Evolutionary conservation across 1,140 invertebrate species (phyloP), one percentile per base, ranked within the genome.

Genomic region (Aphelenchoides fujianensis): DNA sequence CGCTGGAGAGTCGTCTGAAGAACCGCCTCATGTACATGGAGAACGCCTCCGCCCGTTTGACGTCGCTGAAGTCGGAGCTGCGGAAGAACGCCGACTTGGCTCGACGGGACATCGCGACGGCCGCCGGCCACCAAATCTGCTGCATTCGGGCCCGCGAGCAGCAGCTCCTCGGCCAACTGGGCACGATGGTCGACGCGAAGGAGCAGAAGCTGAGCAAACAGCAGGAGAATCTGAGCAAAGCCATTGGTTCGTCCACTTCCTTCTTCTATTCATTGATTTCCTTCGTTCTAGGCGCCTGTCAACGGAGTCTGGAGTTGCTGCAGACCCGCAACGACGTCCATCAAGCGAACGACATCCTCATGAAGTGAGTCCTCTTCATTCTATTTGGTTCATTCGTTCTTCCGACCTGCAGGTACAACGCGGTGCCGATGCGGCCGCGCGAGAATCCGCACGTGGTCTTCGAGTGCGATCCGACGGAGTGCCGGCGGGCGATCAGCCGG

Each of bases 221-320:
- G 31, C 63, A 66, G 7, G 27, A 66, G n/a, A 12, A 36, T 2
- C 53, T 66, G 63, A 32, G 16, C 31, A 35, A 66, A 66, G 63
- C 63, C 23, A 66, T 66, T 12, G 63, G 63, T 66, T 36, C n/a
- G 63, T 59, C 41, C 12, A 19, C n/a, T n/a, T 61, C 59, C 31
- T n/a, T n/a, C n/a, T n/a, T n/a, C n/a, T n/a, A n/a, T n/a, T n/a
- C n/a, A n/a, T n/a, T n/a, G n/a, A 35, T 19, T 36, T 66, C 1
- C 1, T n/a, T 30, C n/a, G 0, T 61, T 61, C 37, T 61, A 61
- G 63, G 27, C n/a, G 32, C 63, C 53, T 66, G 32, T 31, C 27
- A 66, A 36, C 31, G 31, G 23, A 35, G 27, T 66, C 34, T 66
- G 16, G 27, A 66, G 32, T n/a, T 30, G 23, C n/a, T 66, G 16